Evolutionary conservation across 2,888 invertebrate species (phyloP), one percentile per base, ranked within the genome.

Genomic region (Electrophaes corylata): DNA sequence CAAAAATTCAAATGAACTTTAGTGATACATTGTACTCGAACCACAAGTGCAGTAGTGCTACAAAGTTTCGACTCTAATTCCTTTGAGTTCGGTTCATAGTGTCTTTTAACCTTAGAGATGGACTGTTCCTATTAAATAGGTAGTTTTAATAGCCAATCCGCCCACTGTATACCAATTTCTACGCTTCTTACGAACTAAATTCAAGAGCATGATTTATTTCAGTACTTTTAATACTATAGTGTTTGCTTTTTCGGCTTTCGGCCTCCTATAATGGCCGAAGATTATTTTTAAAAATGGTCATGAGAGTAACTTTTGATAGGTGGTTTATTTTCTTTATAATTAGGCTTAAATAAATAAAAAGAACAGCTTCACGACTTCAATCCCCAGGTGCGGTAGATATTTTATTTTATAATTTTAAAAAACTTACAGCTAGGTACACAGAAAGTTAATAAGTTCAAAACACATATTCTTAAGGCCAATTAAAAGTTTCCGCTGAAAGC

Each of bases 181-280:
- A 45, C 48, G 14, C 29, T 39, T 51, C 18, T 57, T 55, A 20
- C 16, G 44, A 61, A 55, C 48, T 43, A 29, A 54, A 62, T 55
- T 54, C 41, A 55, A 59, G 46, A 59, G 43, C 46, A 37, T 58
- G 51, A 57, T 57, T 60, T 60, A 60, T 55, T 56, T 54, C 41
- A 29, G 46, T 53, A 41, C 29, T 39, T 43, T 31, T 23, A 14
- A 11, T 2, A 10, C 26, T 10, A 4, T 29, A 39, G 19, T 33
- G 43, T 14, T 3, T n/a, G 10, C 11, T 14, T 18, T 45, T 50
- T 50, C 41, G 45, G 49, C 43, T 37, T 37, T 44, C 20, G 23
- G 41, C 12, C 10, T 43, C 40, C 26, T 26, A 4, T 26, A 26
- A 1, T 12, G 12, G 14, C 14, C 35, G 12, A 35, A 29, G 6